phyloP scores from a whole-genome alignment of 1,140 invertebrate species.

The Copidosoma floridanum region DNA sequence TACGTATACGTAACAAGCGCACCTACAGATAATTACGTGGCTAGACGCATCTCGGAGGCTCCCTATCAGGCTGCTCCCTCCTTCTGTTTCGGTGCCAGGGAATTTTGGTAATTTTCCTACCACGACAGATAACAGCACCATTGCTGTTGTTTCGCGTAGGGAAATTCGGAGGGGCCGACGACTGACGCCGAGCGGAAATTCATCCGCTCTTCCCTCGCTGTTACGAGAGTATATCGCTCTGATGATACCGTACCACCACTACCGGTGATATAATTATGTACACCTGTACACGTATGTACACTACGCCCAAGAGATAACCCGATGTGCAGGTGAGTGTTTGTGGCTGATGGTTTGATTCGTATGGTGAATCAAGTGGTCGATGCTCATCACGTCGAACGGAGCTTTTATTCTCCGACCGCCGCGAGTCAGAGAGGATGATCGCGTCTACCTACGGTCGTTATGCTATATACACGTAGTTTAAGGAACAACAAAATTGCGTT shows the following conservation, averaged over 20 bases:
- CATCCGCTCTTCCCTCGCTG: too few relatives aligned
- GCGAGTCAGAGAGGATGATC: too few relatives aligned
- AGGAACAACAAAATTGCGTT: neutral
- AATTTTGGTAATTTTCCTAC: constrained; percentile 19
- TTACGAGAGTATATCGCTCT: too few relatives aligned
- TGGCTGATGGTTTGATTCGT: neutral
- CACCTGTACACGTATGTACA: too few relatives aligned
- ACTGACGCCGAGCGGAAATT: constrained; percentile 7
- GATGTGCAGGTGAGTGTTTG: neutral
- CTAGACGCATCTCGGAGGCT: constrained; percentile 1
- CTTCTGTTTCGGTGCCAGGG: neutral
- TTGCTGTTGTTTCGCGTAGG: constrained; percentile 3
- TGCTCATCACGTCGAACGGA: constrained; percentile 12
- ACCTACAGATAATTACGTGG: constrained; percentile 15
- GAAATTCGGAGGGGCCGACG: neutral
- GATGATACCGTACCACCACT: too few relatives aligned
- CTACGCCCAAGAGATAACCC: too few relatives aligned
- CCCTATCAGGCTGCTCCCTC: neutral
- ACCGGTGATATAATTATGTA: too few relatives aligned
- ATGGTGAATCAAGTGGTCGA: constrained; percentile 16
- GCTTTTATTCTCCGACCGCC: constrained; percentile 4
- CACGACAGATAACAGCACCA: constrained; percentile 11
- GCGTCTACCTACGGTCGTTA: too few relatives aligned
- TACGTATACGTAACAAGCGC: too few relatives aligned
- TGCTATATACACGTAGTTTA: too few relatives aligned